Percentiles rank a stretch among this genome's conserved stretches.
These are phyloP conservation scores for Pteronura brasiliensis DNA, from an alignment of 2,113 vertebrate species.

Conservation along the genomic window DNA sequence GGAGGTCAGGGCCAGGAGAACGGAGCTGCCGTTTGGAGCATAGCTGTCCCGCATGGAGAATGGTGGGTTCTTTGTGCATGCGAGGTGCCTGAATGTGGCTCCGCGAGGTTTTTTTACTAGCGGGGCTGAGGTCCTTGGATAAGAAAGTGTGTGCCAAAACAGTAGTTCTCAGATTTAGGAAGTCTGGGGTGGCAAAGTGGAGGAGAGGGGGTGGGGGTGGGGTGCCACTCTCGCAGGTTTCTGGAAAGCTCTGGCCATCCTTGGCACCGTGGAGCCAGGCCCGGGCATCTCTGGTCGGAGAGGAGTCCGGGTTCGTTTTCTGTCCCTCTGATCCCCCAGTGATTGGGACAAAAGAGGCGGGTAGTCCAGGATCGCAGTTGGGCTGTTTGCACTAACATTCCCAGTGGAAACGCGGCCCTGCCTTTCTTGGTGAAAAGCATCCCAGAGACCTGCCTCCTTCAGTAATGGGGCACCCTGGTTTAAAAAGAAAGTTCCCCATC, in stretches of 20 bases:
- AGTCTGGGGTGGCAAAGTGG: not conserved
- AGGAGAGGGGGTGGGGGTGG: no score
- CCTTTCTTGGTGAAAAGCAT: not conserved
- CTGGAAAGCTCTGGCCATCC: not conserved
- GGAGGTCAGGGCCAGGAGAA: not conserved
- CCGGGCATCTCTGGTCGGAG: not conserved
- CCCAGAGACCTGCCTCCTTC: not conserved
- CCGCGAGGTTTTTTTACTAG: not conserved
- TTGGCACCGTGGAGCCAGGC: not conserved
- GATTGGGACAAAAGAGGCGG: no score
- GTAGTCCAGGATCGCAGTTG: not conserved
- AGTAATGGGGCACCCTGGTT: rapidly evolving
- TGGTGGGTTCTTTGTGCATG: not conserved
- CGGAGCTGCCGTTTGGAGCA: not conserved
- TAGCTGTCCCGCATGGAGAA: not conserved
- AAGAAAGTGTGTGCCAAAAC: not conserved
- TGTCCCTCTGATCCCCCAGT: rapidly evolving
- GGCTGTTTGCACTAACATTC: not conserved
- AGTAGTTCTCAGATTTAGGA: not conserved
- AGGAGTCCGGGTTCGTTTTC: rapidly evolving
- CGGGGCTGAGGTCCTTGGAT: not conserved
- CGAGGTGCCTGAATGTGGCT: rapidly evolving
- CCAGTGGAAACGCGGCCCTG: not conserved
- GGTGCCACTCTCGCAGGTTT: not conserved
- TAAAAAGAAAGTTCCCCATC: not conserved